Percentiles rank a stretch among this genome's conserved stretches.
These are phyloP conservation scores for Ditylenchus weischeri DNA, from an alignment of 2,888 invertebrate genomes.

Conservation along the genomic window DNA sequence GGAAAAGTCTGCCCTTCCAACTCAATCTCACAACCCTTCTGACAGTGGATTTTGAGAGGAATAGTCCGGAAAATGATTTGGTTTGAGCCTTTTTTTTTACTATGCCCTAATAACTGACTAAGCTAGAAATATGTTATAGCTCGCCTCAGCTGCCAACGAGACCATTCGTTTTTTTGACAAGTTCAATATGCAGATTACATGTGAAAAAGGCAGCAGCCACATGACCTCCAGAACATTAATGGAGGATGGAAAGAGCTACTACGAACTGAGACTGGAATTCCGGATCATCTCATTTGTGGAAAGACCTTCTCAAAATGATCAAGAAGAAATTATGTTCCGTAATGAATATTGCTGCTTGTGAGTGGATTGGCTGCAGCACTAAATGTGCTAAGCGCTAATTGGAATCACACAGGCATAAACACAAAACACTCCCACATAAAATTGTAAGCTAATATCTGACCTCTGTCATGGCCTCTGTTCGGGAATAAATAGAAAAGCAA, in stretches of 20 bases:
- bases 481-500: too few species aligned
- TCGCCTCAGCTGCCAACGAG: neutral
- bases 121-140: neutral
- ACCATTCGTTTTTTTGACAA: neutral
- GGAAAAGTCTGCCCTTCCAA: neutral
- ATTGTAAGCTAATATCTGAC: too few species aligned
- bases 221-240: neutral
- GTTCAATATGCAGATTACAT: neutral
- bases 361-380: neutral
- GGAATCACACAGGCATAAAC: too few species aligned
- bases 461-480: too few species aligned
- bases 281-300: neutral
- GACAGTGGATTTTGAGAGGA: neutral
- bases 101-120: neutral
- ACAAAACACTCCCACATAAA: too few species aligned
- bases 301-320: neutral
- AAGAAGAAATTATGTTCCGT: neutral
- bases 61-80: neutral
- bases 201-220: neutral
- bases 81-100: neutral
- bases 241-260: neutral
- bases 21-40: neutral
- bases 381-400: too few species aligned
- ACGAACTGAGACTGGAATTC: neutral
- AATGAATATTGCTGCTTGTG: constrained; percentile 2